Base-by-base conservation (phyloP, 2,113 vertebrate species). In the Zosterops lateralis region DNA sequence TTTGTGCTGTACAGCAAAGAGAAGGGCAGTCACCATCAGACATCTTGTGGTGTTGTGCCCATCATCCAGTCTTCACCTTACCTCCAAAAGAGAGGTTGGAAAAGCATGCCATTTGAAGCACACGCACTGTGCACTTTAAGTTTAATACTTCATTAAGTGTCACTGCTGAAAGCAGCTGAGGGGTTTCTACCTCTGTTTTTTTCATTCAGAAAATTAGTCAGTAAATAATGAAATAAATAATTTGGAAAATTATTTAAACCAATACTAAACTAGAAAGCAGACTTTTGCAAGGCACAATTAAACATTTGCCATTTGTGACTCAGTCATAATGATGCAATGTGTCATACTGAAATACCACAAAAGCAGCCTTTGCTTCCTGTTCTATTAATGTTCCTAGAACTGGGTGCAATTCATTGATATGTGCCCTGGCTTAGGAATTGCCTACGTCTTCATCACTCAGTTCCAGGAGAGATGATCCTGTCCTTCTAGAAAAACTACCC, bases 171-270 rank as follows among this genome's bases (percentile, higher is more conserved):
- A 36, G 80, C 28, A 47, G 32, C 18, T 47, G 53, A 79, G 32
- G 44, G 13, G 71, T 79, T 92, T 83, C 29, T 38, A 75, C 10
- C 34, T 67, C 74, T 91, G 13, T 36, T 84, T 80, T 70, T 10
- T 42, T 76, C 29, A 71, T 61, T 60, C n/a, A 90, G 44, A 88
- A 92, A 91, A 82, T 20, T 71, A 79, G 62, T 6, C 14, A 80
- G 24, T 42, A 76, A 75, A 56, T 64, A 72, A 50, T 54, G 40
- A 75, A 74, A 65, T 60, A 67, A 87, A 44, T 31, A 48, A 56
- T 47, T 56, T 25, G 5, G 14, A 38, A 86, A 81, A 42, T 44
- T 45, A 26, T 47, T 12, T 54, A 53, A 84, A 57, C 25, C 14
- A 61, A 53, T n/a, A 29, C 38, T 60, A 74, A 80, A 78, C 20